Evolutionary conservation across 2,113 vertebrate genomes (phyloP), one percentile per base, ranked within the genome.

Genomic region (Setophaga coronata): DNA sequence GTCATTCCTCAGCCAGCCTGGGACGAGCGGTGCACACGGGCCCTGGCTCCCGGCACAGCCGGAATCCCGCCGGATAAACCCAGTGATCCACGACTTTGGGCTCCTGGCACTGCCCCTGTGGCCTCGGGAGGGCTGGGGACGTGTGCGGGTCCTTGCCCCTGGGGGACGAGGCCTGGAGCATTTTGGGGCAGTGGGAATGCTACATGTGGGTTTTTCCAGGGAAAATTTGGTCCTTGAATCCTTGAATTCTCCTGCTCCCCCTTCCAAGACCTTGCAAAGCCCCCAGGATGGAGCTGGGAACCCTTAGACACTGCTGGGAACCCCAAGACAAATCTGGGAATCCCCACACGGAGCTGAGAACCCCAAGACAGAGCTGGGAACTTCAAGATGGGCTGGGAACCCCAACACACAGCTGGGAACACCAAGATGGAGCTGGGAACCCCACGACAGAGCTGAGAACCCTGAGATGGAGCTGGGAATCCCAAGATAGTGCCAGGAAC

Each of bases 141-240:
- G 1, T 0, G 0, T 3, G 17, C 0, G 2, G 4, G 45, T 36
- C 64, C 31, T 34, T 18, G 2, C 18, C 61, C 33, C 0, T 3
- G 33, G 57, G 38, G 21, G 2, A 20, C 0, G 2, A 65, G 70
- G 24, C 14, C 71, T 23, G 78, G 54, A 72, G 54, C 12, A 3
- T 10, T 56, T 48, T 0, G 0, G 51, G 38, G 38, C 1, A 4
- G 13, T 24, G 58, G 69, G 33, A 45, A 51, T 10, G 29, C 4
- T 14, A 5, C 7, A 29, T 6, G 16, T 10, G 10, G 53, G 9
- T 12, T 83, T 58, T 91, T 40, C 47, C 65, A 29, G 5, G 18
- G 38, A 47, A 67, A 82, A 82, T 14, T 4, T 14, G 23, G 33
- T 9, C 9, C 18, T 70, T 25, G 40, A 9, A 13, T 38, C 18